Base-by-base conservation (phyloP, 2,888 invertebrate species). In the Acronicta alni region DNA sequence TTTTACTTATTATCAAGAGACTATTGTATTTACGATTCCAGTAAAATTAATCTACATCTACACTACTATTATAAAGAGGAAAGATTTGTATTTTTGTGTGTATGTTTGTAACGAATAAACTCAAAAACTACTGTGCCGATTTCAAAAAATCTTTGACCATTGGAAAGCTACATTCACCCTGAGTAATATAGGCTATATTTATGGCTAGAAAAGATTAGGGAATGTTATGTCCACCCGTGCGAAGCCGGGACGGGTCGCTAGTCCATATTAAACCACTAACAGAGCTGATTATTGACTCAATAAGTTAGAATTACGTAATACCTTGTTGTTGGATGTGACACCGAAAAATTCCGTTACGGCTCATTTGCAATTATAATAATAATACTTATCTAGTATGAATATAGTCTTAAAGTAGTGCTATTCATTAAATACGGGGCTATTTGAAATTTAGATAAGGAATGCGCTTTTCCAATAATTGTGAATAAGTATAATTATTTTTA, bases 271-370 rank as follows among this genome's bases (percentile, higher is more conserved):
- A 42, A 23, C 12, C 16, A 44, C 30, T 18, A 12, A 30, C 53
- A 46, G 37, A 35, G 18, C 15, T 23, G 23, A 63, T 67, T 63
- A 67, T 57, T 62, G 42, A 42, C 51, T 45, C 53, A 56, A 60
- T 63, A 71, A 51, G 12, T 41, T 42, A n/a, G n/a, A 8, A 59
- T 60, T 62, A 44, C 16, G 38, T 20, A 54, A 57, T 20, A 20
- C 4, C 18, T 10, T 37, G 26, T 23, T 55, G 35, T 53, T 44
- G 32, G 35, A 12, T 14, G 1, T 4, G 9, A 17, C n/a, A 48
- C 41, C 44, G 8, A 55, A 62, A 57, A 49, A 52, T 59, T 72
- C 62, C 48, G 45, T 41, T 51, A 44, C 12, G 30, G 42, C 49
- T 42, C 26, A 44, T 59, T 57, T 63, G 30, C 46, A 51, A 43